These are phyloP conservation scores for Willisornis vidua DNA, from an alignment of 2,113 vertebrate species.

Conservation along the genomic window DNA sequence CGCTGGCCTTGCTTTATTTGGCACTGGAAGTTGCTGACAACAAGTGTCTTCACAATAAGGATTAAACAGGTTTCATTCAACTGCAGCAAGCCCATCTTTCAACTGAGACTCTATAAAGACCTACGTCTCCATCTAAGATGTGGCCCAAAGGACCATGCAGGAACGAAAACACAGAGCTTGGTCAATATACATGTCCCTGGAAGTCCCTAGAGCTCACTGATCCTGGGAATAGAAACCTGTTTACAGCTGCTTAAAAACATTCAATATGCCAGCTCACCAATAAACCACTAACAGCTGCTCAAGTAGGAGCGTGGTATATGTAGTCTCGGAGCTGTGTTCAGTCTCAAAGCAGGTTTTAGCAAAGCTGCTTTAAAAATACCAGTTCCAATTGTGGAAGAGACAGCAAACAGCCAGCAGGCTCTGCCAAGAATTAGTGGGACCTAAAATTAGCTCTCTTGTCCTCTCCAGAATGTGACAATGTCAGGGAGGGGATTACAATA, in stretches of 20 bases:
- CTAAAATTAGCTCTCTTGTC: slow-evolving; percentile 60
- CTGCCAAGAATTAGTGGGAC: slow-evolving; percentile 54
- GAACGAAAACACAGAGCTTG: neutral
- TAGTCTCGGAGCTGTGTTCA: neutral
- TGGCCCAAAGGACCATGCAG: neutral
- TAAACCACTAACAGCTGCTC: slow-evolving; percentile 52
- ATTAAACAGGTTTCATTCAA: neutral
- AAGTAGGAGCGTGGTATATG: neutral
- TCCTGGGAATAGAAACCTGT: slow-evolving; percentile 38
- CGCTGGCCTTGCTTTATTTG: neutral
- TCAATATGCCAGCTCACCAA: neutral
- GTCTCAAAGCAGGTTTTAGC: slow-evolving; percentile 20
- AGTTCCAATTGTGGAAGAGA: slow-evolving; percentile 54
- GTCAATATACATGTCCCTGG: neutral
- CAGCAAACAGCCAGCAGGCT: slow-evolving; percentile 48
- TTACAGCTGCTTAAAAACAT: slow-evolving; percentile 39
- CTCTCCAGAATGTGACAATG: slow-evolving; percentile 55
- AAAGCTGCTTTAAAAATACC: slow-evolving; percentile 61
- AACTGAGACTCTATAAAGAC: neutral
- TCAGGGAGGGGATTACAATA: slow-evolving; percentile 59
- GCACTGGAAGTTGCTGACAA: neutral
- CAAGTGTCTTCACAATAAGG: neutral
- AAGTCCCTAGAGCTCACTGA: neutral
- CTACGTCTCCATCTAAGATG: neutral
- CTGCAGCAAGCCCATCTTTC: neutral